Evolutionary conservation across 2,888 invertebrate species (phyloP).

Genomic region (Bhutanitis thaidina): DNA sequence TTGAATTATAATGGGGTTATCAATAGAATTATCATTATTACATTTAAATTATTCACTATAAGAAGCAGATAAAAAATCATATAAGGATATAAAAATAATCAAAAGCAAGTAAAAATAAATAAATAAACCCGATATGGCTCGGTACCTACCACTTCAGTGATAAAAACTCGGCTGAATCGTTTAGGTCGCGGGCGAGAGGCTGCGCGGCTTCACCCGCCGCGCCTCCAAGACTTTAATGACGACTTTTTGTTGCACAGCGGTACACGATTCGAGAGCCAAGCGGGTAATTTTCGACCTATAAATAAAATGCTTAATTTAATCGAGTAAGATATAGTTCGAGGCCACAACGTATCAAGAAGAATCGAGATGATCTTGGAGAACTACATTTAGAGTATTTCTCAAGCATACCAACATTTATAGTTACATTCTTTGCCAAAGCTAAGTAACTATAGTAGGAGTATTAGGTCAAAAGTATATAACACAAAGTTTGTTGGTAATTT

Average conservation of each 20-base stretch:
- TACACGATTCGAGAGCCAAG: conserved; percentile 36
- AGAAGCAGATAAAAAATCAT: conserved; percentile 22
- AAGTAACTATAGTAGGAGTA: too few species aligned
- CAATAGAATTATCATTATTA: conserved; percentile 14
- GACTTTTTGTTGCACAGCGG: conserved; percentile 65
- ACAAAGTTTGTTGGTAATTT: too few species aligned
- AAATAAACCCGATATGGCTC: conserved; percentile 67
- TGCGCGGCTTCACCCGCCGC: conserved; percentile 58
- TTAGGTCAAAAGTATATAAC: too few species aligned
- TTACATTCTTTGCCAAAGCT: too few species aligned
- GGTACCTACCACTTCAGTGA: conserved; percentile 49
- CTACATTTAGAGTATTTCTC: too few species aligned
- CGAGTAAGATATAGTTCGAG: too few species aligned
- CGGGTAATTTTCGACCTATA: conserved; percentile 20
- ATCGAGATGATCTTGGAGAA: too few species aligned
- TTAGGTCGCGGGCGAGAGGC: conserved; percentile 63
- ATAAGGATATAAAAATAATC: conserved; percentile 31
- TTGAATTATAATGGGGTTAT: not conserved
- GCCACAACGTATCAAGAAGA: too few species aligned
- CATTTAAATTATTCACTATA: conserved; percentile 24
- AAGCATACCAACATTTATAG: too few species aligned
- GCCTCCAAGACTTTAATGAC: conserved; percentile 75
- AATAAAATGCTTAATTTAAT: conserved; percentile 14
- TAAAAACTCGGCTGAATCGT: conserved; percentile 70
- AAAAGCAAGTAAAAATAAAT: conserved; percentile 58